phyloP scores from a whole-genome alignment of 2,113 vertebrate genomes.

The Caracal caracal region DNA sequence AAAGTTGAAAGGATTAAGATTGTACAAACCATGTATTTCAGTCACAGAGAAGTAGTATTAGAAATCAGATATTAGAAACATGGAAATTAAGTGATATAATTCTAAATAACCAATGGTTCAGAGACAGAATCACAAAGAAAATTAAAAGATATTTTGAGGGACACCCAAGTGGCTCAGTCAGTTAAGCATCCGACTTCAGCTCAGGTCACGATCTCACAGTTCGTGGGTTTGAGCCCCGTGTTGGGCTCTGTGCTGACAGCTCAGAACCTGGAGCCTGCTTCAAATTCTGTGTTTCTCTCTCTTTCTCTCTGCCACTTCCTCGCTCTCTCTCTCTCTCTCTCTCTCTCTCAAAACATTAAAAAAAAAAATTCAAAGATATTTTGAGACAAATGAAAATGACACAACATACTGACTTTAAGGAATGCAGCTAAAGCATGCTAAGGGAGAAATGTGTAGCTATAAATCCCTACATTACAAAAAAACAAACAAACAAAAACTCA shows the following conservation, averaged over 20 bases:
- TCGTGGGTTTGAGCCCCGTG: no score
- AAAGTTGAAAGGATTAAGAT: not conserved
- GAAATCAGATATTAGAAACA: not conserved
- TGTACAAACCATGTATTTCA: not conserved
- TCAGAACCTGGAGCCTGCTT: no score
- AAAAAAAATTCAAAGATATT: not conserved
- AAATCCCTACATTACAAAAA: not conserved
- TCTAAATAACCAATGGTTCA: constrained; percentile 4
- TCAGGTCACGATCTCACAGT: no score
- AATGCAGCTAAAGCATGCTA: not conserved
- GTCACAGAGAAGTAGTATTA: not conserved
- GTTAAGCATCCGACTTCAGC: no score
- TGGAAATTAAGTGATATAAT: not conserved
- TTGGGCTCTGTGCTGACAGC: no score
- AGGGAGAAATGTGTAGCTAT: not conserved
- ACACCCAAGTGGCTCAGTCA: no score
- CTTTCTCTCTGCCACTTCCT: no score
- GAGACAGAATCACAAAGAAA: not conserved
- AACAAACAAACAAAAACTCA: not conserved
- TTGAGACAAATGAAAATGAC: not conserved
- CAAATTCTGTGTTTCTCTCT: no score
- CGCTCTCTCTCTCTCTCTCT: no score
- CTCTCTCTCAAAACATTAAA: no score
- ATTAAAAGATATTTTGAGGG: not conserved
- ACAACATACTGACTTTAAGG: not conserved